Base-by-base conservation (phyloP, 2,888 invertebrate species). In the Rosalia funebris region DNA sequence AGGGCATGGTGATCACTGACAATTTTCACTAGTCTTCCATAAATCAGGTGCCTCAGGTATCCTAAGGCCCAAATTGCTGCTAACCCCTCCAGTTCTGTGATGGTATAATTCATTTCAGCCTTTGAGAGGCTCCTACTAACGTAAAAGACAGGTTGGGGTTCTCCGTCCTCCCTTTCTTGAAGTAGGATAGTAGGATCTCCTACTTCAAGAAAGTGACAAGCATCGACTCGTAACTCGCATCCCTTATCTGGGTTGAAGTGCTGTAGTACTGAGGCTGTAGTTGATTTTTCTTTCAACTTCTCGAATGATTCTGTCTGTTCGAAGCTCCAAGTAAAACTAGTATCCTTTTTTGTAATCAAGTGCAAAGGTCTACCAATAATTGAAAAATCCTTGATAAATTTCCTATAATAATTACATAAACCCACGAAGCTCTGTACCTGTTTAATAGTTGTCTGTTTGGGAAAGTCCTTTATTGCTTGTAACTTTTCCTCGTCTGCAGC, bases 121-220 rank as follows among this genome's bases (percentile, higher is more conserved):
- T 70, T 65, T n/a, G 65, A 47, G 2, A 68, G 48, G 14, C 55
- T 61, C 7, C 69, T 41, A 57, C 65, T 69, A 1, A 60, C 60
- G 39, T 69, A 72, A 7, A 66, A 63, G 3, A 72, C 39, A 1
- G 69, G 69, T 36, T 70, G 70, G 16, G 53, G 7, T 12, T 52
- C 12, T 31, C 59, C 31, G 17, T 62, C 61, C 1, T 47, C 39
- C 1, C 32, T 41, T 25, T 68, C 58, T 45, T 66, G 66, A 12
- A 62, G 32, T 7, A 66, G 34, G 5, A 66, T 46, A 1, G 59
- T 57, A 16, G 60, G 59, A 10, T 58, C 1, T 9, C 60, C 63
- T n/a, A n/a, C n/a, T n/a, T n/a, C n/a, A n/a, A n/a, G n/a, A 7
- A 50, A 16, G 7, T 9, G 31, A 14, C 57, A 45, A 3, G 64